Percentiles rank a stretch among this genome's conserved stretches.
These are phyloP conservation scores for Perdix hodgsoniae DNA, from an alignment of 2,797 vertebrate genomes.

Conservation along the genomic window DNA sequence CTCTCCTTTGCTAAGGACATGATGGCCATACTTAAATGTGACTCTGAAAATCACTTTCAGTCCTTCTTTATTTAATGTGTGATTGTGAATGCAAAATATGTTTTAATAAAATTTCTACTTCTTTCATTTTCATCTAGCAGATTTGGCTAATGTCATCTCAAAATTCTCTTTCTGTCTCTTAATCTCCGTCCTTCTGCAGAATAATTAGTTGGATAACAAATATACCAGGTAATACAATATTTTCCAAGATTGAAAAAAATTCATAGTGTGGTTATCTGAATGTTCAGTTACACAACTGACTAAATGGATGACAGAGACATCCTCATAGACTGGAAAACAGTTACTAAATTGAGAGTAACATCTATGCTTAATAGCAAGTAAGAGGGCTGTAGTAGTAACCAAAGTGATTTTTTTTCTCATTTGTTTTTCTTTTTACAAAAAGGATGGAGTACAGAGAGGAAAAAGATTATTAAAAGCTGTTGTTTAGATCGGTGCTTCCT, in stretches of 20 bases:
- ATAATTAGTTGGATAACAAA: neutral
- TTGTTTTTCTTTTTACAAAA: neutral
- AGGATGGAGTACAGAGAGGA: neutral
- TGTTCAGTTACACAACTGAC: neutral
- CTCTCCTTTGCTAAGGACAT: neutral
- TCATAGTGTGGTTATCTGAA: neutral
- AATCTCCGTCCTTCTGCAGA: neutral
- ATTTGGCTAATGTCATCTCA: neutral
- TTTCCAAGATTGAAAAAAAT: neutral
- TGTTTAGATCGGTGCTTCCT: neutral
- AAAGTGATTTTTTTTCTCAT: neutral
- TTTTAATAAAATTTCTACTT: neutral
- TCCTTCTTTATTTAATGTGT: neutral
- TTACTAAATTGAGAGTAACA: neutral
- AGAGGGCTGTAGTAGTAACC: neutral
- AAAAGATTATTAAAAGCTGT: neutral
- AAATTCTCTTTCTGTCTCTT: neutral
- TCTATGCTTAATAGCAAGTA: neutral
- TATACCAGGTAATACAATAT: neutral
- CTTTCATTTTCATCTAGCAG: neutral
- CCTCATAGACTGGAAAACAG: neutral
- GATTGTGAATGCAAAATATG: neutral
- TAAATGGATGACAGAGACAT: neutral
- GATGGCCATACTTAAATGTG: neutral
- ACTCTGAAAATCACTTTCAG: neutral